Percentiles rank a stretch among this genome's conserved stretches.
phyloP scores from a whole-genome alignment of 2,113 vertebrate genomes.

The Ranitomeya imitator region DNA sequence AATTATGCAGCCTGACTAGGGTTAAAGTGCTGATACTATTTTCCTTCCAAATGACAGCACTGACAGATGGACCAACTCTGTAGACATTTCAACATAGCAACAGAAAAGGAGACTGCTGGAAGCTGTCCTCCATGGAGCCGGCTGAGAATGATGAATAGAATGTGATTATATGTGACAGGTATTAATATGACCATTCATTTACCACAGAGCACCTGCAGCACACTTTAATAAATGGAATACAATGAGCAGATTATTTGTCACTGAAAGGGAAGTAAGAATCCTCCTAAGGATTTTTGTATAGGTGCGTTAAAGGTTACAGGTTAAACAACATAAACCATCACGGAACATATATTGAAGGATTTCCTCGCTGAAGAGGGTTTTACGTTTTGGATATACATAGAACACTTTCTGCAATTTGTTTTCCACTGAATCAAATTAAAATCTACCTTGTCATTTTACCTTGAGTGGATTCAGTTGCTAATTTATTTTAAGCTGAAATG shows the following conservation, averaged over 20 bases:
- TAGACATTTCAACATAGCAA: constrained; percentile 84
- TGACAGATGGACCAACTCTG: constrained; percentile 82
- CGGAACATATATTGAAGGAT: constrained; percentile 75
- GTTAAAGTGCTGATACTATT: constrained; percentile 85
- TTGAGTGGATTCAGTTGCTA: constrained; percentile 3
- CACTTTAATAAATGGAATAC: constrained; percentile 83
- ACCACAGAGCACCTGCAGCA: constrained; percentile 82
- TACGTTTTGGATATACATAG: constrained; percentile 71
- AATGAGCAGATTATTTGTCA: constrained; percentile 80
- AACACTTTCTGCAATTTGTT: constrained; percentile 63
- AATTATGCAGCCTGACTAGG: too few species aligned
- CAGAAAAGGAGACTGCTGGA: constrained; percentile 80
- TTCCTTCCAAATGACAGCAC: constrained; percentile 84
- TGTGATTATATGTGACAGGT: constrained; percentile 87
- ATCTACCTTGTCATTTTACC: constrained; percentile 7
- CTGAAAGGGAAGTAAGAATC: constrained; percentile 76
- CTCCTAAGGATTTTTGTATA: constrained; percentile 69
- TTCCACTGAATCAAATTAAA: constrained; percentile 18
- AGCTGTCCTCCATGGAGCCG: constrained; percentile 79
- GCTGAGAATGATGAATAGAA: constrained; percentile 82
- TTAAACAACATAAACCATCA: constrained; percentile 66
- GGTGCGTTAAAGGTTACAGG: constrained; percentile 72
- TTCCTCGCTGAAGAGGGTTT: constrained; percentile 77
- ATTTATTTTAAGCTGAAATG: constrained; percentile 19
- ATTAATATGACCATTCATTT: constrained; percentile 89